Evolutionary conservation across 2,888 invertebrate genomes (phyloP), one percentile per base, ranked within the genome.

Genomic region (Sabatieria punctata): DNA sequence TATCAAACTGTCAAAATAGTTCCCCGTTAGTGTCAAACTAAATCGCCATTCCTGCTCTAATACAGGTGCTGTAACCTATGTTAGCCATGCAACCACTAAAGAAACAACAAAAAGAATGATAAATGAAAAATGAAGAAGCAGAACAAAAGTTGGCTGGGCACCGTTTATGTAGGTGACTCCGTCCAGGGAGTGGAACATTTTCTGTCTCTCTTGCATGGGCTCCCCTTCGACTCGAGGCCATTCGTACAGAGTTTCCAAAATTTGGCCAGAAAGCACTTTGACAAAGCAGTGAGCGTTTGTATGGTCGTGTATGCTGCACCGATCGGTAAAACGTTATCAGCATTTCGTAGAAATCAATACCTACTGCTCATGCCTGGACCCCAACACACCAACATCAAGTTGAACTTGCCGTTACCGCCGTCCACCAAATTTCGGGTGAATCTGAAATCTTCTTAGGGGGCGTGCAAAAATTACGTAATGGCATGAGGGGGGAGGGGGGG

Each of bases 391-490:
- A 88, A 75, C 79, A 95, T 85, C 51, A 95, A 71, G 69, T 95
- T 93, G 69, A 86, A 95, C 64, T 83, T 85, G 0, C 86, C 91
- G 65, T 95, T 93, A 3, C 93, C 93, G 50, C 76, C 78, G 61
- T 93, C 88, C 1, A 93, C 85, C 57, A 95, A 71, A 69, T 95
- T 95, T 33, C 93, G 71, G 0, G 93, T 93, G 64, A 95, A 95
- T 63, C 83, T 85, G 57, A 49, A n/a, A n/a, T n/a, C n/a, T n/a
- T n/a, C n/a, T n/a, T n/a, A n/a, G n/a, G n/a, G n/a, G n/a, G n/a
- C n/a, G n/a, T n/a, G n/a, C n/a, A n/a, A n/a, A n/a, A n/a, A n/a
- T n/a, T n/a, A n/a, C n/a, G n/a, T n/a, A n/a, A n/a, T n/a, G n/a
- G n/a, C n/a, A n/a, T n/a, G n/a, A n/a, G n/a, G n/a, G n/a, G n/a